Conservation (phyloP, 2,888 invertebrate species). For the Thereva unica region DNA sequence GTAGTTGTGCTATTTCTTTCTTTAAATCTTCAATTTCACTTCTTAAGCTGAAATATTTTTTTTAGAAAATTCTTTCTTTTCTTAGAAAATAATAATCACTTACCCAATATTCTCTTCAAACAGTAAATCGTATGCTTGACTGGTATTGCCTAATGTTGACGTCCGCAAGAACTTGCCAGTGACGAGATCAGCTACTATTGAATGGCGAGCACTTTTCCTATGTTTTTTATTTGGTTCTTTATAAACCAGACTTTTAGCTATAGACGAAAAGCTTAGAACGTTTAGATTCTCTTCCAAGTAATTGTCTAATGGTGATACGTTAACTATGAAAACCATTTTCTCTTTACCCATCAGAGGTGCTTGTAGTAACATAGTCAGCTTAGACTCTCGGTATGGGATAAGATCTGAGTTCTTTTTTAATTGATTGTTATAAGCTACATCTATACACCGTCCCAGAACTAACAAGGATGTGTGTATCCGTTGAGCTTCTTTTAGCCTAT, state of each 20-base stretch:
- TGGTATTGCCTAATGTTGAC: neutral
- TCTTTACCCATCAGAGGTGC: constrained; percentile 69
- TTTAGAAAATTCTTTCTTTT: neutral
- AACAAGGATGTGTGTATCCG: constrained; percentile 88
- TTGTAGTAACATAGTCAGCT: constrained; percentile 84
- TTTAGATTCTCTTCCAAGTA: constrained; percentile 82
- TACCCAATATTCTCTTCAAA: constrained; percentile 48
- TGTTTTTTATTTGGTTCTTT: constrained; percentile 45
- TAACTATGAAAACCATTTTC: constrained; percentile 74
- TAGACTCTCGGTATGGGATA: constrained; percentile 72
- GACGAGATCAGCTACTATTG: no score
- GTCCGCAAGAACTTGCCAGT: no score
- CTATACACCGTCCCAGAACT: constrained; percentile 81
- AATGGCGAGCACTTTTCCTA: no score
- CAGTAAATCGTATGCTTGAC: constrained; percentile 46
- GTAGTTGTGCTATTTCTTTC: constrained; percentile 44
- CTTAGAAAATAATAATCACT: constrained; percentile 22
- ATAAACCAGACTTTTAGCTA: constrained; percentile 66
- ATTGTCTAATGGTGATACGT: constrained; percentile 74
- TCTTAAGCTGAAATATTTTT: constrained; percentile 36
- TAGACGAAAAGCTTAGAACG: constrained; percentile 79
- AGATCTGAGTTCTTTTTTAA: constrained; percentile 48
- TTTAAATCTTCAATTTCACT: constrained; percentile 42
- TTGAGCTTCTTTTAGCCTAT: constrained; percentile 79
- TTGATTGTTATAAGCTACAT: constrained; percentile 60